Evolutionary conservation across 2,113 vertebrate species (phyloP), one percentile per base, ranked within the genome.

Genomic region (Sinocyclocheilus maitianheensis): DNA sequence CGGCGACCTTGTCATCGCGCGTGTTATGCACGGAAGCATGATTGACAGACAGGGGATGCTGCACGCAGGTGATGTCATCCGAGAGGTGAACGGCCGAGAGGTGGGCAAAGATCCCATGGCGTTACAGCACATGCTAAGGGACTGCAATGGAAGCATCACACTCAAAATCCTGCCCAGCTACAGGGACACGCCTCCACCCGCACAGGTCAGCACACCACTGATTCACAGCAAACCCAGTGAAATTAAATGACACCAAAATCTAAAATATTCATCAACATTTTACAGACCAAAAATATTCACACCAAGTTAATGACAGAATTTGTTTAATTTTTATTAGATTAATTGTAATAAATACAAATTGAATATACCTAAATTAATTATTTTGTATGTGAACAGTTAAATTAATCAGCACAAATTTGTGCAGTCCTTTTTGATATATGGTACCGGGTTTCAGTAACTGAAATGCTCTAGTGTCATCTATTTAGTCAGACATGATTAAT

Each of bases 101-200:
- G 96, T 97, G 85, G 96, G 97, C 83, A 95, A 94, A 83, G 95
- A 98, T 83, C 97, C 98, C 86, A 95, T 92, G 77, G 96, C 96
- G 84, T 92, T 99, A 82, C 97, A 99, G 92, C 96, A 98, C 91
- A 93, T 98, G 90, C 93, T 99, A 89, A 97, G 94, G 89, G 96
- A 94, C 91, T 96, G 97, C 91, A 98, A 95, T 60, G 98, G 97
- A 75, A 97, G 97, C 79, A 92, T 99, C 92, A 98, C 97, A 4
- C 94, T 99, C 79, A 99, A 99, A 90, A 98, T 99, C 87, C 94
- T 99, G 51, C 98, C 98, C 81, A 97, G 97, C 93, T 99, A 99
- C 92, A 97, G 93, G 91, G 97, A 98, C 58, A 90, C 95, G 14
- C 94, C 97, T 0, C 86, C 94, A 88, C 94, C 96, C 88, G 92